Evolutionary conservation across 1,140 invertebrate genomes (phyloP).

Genomic region (Halesus radiatus): DNA sequence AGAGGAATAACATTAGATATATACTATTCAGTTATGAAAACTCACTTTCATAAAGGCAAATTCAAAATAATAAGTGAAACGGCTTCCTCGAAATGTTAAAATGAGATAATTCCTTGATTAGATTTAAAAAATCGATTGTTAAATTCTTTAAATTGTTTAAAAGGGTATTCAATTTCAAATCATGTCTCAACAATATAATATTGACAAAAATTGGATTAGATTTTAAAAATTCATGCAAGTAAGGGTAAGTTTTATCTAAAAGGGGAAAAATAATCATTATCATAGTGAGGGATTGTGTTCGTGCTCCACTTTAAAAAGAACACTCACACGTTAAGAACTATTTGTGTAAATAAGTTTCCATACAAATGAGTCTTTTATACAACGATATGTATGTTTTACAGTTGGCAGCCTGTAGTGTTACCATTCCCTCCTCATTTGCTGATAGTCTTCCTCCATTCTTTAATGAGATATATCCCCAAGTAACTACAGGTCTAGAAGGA

Average conservation of each 20-base stretch:
- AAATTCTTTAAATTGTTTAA: too few relatives aligned
- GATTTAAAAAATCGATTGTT: too few relatives aligned
- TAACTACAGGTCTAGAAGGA: not conserved
- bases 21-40: not conserved
- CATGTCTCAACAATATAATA: too few relatives aligned
- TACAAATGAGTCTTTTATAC: slow-evolving; percentile 52
- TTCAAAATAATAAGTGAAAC: too few relatives aligned
- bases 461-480: not conserved
- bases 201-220: too few relatives aligned
- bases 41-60: too few relatives aligned
- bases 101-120: too few relatives aligned
- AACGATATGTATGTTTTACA: slow-evolving; percentile 56
- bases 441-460: slow-evolving; percentile 3
- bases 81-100: too few relatives aligned
- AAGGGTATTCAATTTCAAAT: too few relatives aligned
- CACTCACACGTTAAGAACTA: slow-evolving; percentile 39
- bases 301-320: slow-evolving; percentile 28
- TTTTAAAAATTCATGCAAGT: not conserved
- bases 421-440: slow-evolving; percentile 12
- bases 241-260: not conserved
- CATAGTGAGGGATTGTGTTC: slow-evolving; percentile 20
- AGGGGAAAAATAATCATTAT: not conserved
- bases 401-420: slow-evolving; percentile 36
- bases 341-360: slow-evolving; percentile 46
- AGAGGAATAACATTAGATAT: not conserved